Percentiles rank a stretch among this genome's conserved stretches.
These are phyloP conservation scores for Laupala kohalensis DNA, from an alignment of 1,140 invertebrate genomes.

Conservation along the genomic window DNA sequence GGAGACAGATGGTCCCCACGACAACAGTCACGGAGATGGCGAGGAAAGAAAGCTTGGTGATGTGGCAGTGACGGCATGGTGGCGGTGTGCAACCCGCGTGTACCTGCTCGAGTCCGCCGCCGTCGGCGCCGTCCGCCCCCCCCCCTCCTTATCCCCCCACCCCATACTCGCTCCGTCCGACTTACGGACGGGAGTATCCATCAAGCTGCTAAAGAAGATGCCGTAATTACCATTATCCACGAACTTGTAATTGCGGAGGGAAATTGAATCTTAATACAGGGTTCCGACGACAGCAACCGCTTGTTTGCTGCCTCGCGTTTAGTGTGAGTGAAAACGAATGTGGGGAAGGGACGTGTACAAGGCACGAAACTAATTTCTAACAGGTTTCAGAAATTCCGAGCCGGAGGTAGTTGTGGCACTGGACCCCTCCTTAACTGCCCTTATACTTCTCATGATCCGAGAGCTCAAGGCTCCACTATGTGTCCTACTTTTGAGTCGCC, in stretches of 20 bases:
- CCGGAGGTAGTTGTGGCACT: neutral
- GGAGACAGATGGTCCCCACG: no score
- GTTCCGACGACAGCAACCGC: slow-evolving; percentile 4
- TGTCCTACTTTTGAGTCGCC: no score
- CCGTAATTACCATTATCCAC: slow-evolving; percentile 10
- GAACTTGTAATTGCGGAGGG: slow-evolving; percentile 11
- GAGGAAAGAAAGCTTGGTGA: no score
- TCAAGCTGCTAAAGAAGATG: slow-evolving; percentile 1
- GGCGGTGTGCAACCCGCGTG: no score
- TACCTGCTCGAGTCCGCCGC: no score
- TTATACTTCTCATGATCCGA: neutral
- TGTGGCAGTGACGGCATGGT: no score
- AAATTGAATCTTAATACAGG: slow-evolving; percentile 12
- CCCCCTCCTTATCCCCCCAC: no score
- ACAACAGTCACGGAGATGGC: no score
- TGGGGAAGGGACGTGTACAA: neutral
- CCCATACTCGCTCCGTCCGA: neutral
- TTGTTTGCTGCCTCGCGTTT: slow-evolving; percentile 4
- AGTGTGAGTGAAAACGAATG: neutral
- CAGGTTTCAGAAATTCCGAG: neutral
- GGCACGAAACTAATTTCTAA: slow-evolving; percentile 10
- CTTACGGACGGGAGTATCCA: neutral
- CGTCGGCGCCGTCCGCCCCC: no score
- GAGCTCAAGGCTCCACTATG: no score
- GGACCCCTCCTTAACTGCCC: neutral